Conservation (phyloP, 2,113 vertebrate genomes). For the Anser brachyrhynchus region DNA sequence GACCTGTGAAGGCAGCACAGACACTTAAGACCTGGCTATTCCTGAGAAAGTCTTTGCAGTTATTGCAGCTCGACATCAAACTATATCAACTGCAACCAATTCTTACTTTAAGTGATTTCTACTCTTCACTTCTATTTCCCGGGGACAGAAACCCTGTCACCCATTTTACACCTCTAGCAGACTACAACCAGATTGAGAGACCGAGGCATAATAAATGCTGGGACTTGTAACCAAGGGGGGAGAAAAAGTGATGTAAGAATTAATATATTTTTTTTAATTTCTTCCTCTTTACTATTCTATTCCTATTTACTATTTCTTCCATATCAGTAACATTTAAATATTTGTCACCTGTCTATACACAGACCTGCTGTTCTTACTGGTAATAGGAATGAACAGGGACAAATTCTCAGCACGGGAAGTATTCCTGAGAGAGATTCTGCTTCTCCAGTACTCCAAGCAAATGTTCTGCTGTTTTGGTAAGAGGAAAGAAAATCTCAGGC, state of each 20-base stretch:
- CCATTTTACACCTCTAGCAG: background rate
- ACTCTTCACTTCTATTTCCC: background rate
- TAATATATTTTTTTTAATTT: background rate
- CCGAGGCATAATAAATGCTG: background rate
- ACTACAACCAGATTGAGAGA: background rate
- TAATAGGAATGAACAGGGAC: background rate
- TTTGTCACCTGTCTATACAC: background rate
- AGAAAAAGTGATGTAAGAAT: background rate
- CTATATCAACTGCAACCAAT: background rate
- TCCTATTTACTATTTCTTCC: background rate
- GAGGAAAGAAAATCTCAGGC: background rate
- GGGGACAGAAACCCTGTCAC: background rate
- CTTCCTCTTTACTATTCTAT: background rate
- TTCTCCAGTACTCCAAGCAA: background rate
- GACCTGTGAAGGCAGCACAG: background rate
- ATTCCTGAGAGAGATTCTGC: background rate
- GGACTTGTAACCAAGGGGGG: background rate
- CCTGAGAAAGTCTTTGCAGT: background rate
- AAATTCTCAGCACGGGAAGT: background rate
- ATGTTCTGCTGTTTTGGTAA: accelerated
- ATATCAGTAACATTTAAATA: background rate
- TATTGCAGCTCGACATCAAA: background rate
- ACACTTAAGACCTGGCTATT: background rate
- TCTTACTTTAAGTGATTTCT: background rate
- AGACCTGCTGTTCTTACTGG: background rate